Evolutionary conservation across 2,888 invertebrate species (phyloP).

Genomic region (Ametastegia equiseti): DNA sequence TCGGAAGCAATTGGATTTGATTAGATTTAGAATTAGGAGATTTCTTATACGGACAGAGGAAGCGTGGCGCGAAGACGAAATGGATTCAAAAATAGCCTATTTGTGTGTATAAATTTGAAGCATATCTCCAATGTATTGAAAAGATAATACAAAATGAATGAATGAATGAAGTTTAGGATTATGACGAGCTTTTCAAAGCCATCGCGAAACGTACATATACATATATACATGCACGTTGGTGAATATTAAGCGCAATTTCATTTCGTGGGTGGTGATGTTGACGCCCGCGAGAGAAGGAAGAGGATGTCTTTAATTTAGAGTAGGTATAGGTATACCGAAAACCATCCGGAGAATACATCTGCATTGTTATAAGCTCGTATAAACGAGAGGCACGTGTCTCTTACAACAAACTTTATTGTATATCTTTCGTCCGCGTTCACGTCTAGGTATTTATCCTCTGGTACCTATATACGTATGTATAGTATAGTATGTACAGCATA

Average conservation of each 20-base stretch:
- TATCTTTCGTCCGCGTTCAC: neutral
- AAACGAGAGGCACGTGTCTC: neutral
- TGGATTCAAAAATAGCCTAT: too few relatives aligned
- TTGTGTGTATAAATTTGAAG: neutral
- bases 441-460: neutral
- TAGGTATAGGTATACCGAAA: neutral
- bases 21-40: neutral
- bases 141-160: too few relatives aligned
- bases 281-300: neutral
- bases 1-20: neutral
- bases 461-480: neutral
- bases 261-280: neutral
- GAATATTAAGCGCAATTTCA: slow-evolving; percentile 7
- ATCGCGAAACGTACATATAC: too few relatives aligned
- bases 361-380: slow-evolving; percentile 11
- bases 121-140: too few relatives aligned
- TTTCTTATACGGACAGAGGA: neutral
- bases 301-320: neutral
- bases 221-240: too few relatives aligned
- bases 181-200: too few relatives aligned
- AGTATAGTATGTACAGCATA: too few relatives aligned
- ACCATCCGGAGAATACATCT: slow-evolving; percentile 1
- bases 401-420: neutral
- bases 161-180: too few relatives aligned
- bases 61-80: neutral